Evolutionary conservation across 2,888 invertebrate species (phyloP).

Genomic region (Stramonita haemastoma): DNA sequence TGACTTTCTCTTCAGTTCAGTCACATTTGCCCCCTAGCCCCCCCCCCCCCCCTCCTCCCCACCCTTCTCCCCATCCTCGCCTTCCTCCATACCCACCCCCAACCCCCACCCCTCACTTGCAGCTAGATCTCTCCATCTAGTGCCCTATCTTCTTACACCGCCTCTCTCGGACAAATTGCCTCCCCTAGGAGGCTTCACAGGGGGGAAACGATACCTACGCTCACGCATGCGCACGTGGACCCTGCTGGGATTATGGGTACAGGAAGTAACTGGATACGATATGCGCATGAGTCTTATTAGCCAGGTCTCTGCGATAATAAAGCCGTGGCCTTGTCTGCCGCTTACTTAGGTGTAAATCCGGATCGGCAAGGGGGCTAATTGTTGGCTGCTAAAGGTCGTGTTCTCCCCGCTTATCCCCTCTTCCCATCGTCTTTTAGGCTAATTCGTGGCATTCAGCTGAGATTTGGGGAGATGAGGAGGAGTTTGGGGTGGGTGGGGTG

Average conservation of each 20-base stretch:
- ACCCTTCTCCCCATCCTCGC: too few relatives aligned
- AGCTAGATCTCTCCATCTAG: neutral
- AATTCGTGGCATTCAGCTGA: neutral
- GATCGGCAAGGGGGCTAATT: neutral
- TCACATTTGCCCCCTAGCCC: too few relatives aligned
- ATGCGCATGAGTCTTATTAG: neutral
- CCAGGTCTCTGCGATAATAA: neutral
- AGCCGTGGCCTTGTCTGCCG: neutral
- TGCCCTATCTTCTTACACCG: neutral
- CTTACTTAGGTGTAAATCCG: neutral
- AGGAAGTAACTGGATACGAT: constrained; percentile 2
- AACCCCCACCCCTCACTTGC: too few relatives aligned
- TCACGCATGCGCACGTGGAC: neutral
- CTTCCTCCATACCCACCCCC: too few relatives aligned
- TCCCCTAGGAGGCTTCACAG: neutral
- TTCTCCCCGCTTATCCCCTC: too few relatives aligned
- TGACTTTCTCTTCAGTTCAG: too few relatives aligned
- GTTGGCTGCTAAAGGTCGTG: neutral
- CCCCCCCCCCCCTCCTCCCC: too few relatives aligned
- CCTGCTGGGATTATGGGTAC: neutral
- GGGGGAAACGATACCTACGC: neutral
- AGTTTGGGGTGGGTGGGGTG: too few relatives aligned
- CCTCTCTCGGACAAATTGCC: neutral
- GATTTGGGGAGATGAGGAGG: too few relatives aligned
- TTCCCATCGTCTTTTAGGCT: neutral